A percentile compares a stretch with the other conserved stretches of the same genome.
Conservation (phyloP, 2,797 vertebrate genomes). For the Melopsittacus undulatus region DNA sequence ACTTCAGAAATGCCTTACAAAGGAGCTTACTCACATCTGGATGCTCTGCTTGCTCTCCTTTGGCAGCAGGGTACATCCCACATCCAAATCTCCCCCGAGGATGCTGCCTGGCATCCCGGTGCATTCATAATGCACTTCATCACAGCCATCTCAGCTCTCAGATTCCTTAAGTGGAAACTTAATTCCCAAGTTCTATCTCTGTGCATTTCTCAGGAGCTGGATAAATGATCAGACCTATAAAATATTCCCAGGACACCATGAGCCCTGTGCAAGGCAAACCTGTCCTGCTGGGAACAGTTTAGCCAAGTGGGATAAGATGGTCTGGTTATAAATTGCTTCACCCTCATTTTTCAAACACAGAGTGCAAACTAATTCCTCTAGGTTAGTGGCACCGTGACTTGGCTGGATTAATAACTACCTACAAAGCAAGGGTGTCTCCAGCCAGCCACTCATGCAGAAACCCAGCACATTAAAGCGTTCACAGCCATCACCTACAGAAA, state of each 20-base stretch:
- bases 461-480: accelerated
- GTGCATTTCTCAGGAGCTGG: background rate
- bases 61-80: accelerated
- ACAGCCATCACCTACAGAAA: background rate
- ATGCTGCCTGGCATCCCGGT: background rate
- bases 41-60: background rate
- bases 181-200: background rate
- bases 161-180: background rate
- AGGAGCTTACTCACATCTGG: background rate
- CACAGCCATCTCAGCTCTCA: background rate
- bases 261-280: background rate
- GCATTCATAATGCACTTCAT: background rate
- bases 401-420: background rate
- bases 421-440: background rate
- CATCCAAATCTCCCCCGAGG: background rate
- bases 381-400: background rate
- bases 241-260: background rate
- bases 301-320: background rate
- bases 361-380: background rate
- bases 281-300: accelerated
- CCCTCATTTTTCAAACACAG: background rate
- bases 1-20: background rate
- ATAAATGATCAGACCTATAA: background rate
- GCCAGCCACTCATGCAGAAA: background rate
- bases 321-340: background rate